phyloP scores from a whole-genome alignment of 2,888 invertebrate species.

The Abrostola triplasia region DNA sequence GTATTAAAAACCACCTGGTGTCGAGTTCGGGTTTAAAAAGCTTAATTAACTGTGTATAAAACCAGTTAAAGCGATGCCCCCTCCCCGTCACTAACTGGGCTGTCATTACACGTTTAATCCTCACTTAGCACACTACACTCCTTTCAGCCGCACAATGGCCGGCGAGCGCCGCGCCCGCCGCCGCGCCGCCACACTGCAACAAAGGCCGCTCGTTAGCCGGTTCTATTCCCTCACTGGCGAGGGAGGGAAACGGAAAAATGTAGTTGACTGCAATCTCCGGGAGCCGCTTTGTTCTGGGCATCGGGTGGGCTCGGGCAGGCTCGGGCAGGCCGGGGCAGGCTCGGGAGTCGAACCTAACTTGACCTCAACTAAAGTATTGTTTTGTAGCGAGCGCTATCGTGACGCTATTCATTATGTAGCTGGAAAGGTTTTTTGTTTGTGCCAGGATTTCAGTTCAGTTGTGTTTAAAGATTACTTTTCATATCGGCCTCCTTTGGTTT shows the following conservation, averaged over 20 bases:
- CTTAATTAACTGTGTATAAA: neutral
- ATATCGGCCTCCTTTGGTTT: too few relatives aligned
- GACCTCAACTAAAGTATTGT: slow-evolving; percentile 13
- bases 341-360: slow-evolving; percentile 14
- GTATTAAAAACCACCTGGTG: neutral
- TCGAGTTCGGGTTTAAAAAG: neutral
- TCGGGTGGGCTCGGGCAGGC: slow-evolving; percentile 6
- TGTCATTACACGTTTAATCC: slow-evolving; percentile 17
- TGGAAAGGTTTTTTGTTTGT: neutral
- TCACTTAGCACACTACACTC: slow-evolving; percentile 7
- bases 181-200: slow-evolving; percentile 43
- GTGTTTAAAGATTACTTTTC: too few relatives aligned
- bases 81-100: neutral
- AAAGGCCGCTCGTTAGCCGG: slow-evolving; percentile 62
- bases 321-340: neutral
- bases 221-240: slow-evolving; percentile 45
- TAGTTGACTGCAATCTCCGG: slow-evolving; percentile 75
- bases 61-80: neutral
- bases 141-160: slow-evolving; percentile 20
- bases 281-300: slow-evolving; percentile 59
- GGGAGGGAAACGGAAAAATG: slow-evolving; percentile 63
- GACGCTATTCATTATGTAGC: neutral
- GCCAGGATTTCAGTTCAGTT: too few relatives aligned
- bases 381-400: neutral
- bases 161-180: slow-evolving; percentile 49